Base-by-base conservation (phyloP, 1,140 invertebrate species). In the Brachionus rotundiformis region DNA sequence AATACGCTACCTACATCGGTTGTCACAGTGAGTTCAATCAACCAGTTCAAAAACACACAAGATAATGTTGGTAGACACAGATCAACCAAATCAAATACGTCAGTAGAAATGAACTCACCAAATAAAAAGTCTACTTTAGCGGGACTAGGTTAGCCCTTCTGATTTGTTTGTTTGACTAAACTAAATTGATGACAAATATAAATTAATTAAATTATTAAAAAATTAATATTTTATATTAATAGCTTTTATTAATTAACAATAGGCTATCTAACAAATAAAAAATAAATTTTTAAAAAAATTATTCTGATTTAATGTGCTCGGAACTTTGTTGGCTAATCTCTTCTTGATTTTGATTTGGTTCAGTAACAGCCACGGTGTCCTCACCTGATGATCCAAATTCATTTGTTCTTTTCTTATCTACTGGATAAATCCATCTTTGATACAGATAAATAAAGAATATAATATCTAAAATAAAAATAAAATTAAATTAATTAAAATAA, bases 361-460 rank as follows among this genome's bases (percentile, higher is more conserved):
- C 11, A 19, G 31, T 1, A 11, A 33, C 68, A 11, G 36, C 36
- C 44, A 27, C 25, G 2, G 68, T 73, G 54, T 79, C 76, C 0
- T 91, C 90, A 68, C 88, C 88, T 81, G 89, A 90, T 65, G 87
- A 95, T 31, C 97, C 97, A 90, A 96, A 99, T 87, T 99, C 97
- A 89, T 99, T 99, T 2, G 96, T 91, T 84, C 97, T 90, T 33
- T 92, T 92, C 23, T 92, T 93, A 89, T 99, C 97, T 27, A 94
- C 95, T 84, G 94, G 94, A 88, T 99, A 99, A 83, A 98, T 98
- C 92, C 94, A 99, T 79, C 94, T 91, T 90, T 99, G 97, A 87
- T 99, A 99, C 61, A 99, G 90, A 90, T 95, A 98, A 85, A 99
- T 95, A 86, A 98, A 94, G 90, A 99, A 99, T 31, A 99, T 93